phyloP scores from a whole-genome alignment of 2,113 vertebrate species.

The Pomatostomus ruficeps region DNA sequence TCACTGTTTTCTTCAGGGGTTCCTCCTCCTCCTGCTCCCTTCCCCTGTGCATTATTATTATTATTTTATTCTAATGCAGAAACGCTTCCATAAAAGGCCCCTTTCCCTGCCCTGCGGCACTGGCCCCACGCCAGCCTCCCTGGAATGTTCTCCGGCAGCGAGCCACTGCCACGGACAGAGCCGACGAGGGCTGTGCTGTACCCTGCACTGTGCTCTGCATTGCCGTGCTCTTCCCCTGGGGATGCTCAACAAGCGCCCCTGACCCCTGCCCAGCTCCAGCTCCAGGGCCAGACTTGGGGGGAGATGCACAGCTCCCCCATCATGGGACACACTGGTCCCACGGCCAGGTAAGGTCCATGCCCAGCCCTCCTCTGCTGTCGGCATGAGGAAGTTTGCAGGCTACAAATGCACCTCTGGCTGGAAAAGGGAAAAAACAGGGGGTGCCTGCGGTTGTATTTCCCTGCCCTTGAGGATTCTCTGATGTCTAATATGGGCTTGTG shows the following conservation, averaged over 20 bases:
- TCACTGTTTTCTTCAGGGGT: conserved; percentile 27
- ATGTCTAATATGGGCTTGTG: not conserved
- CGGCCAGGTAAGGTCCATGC: not conserved
- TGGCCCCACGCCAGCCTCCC: conserved; percentile 54
- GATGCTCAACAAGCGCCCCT: not conserved
- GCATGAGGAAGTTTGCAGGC: not conserved
- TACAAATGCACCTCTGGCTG: not conserved
- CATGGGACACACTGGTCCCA: not conserved
- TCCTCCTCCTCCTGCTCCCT: conserved; percentile 34
- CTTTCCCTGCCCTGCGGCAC: conserved; percentile 60
- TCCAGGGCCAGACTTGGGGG: not conserved
- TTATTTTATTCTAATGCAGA: conserved; percentile 66
- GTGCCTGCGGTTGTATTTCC: not conserved
- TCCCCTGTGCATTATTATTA: conserved; percentile 52
- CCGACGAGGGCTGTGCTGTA: not conserved
- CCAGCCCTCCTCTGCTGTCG: not conserved
- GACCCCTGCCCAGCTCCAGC: not conserved
- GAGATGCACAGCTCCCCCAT: not conserved
- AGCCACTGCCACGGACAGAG: not conserved
- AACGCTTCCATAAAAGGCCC: conserved; percentile 72
- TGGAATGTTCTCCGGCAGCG: conserved; percentile 66
- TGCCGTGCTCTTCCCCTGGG: rapidly evolving
- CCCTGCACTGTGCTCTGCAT: not conserved
- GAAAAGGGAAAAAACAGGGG: not conserved
- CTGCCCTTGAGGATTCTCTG: not conserved